Evolutionary conservation across 1,140 invertebrate species (phyloP).

Genomic region (Archivesica marissinica): DNA sequence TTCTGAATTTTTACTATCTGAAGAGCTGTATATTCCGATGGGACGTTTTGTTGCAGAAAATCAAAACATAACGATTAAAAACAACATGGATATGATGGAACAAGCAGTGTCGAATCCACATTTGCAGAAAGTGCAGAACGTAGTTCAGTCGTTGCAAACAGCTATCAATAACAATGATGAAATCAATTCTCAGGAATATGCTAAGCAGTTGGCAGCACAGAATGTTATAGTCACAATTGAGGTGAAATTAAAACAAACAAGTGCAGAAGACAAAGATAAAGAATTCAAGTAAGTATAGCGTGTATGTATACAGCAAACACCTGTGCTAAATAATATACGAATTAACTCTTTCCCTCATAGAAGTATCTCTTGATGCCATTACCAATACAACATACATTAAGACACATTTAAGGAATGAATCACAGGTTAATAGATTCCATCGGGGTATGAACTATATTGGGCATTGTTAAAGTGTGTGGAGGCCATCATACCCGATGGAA

Average conservation of each 20-base stretch:
- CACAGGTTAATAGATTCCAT: neutral
- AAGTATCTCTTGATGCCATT: no score
- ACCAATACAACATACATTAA: no score
- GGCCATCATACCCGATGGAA: no score
- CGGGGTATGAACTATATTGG: no score
- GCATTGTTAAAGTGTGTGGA: no score
- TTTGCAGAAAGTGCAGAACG: slow-evolving; percentile 21
- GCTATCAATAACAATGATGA: slow-evolving; percentile 42
- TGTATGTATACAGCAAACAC: no score
- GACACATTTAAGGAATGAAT: neutral
- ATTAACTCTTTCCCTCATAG: no score
- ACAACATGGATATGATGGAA: slow-evolving; percentile 9
- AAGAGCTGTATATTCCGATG: slow-evolving; percentile 32
- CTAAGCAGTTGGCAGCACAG: slow-evolving; percentile 6
- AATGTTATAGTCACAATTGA: slow-evolving; percentile 39
- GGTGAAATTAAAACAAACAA: slow-evolving; percentile 12
- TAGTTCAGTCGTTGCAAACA: slow-evolving; percentile 35
- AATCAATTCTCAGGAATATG: slow-evolving; percentile 42
- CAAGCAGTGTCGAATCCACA: neutral
- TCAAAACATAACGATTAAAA: neutral
- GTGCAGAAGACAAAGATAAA: slow-evolving; percentile 42
- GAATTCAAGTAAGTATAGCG: slow-evolving; percentile 53
- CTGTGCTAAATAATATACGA: neutral
- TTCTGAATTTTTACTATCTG: neutral
- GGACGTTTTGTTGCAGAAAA: neutral